These are phyloP conservation scores for Ursus arctos DNA, from an alignment of 2,113 vertebrate genomes.

Conservation along the genomic window DNA sequence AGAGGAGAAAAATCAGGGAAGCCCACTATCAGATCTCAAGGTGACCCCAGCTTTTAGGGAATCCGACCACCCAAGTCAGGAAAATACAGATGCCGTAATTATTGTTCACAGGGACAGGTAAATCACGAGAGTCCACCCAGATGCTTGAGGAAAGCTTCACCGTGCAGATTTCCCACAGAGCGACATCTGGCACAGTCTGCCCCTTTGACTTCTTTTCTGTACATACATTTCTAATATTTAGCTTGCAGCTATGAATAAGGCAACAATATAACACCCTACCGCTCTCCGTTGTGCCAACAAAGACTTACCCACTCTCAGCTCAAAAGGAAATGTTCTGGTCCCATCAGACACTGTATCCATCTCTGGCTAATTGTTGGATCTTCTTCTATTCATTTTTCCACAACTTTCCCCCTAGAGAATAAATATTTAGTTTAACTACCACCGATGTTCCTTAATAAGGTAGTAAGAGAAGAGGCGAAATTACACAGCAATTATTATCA, in stretches of 20 bases:
- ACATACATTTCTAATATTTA: neutral
- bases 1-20: neutral
- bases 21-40: neutral
- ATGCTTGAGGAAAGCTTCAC: neutral
- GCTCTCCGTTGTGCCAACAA: neutral
- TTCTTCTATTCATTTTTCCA: neutral
- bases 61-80: neutral
- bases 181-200: fast-evolving
- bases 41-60: neutral
- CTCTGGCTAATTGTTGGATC: neutral
- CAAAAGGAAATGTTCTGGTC: neutral
- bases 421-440: neutral
- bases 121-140: neutral
- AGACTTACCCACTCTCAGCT: neutral
- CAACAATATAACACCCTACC: neutral
- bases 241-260: neutral
- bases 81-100: neutral
- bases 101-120: too few species aligned
- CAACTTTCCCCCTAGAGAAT: neutral
- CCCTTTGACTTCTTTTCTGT: neutral
- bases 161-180: fast-evolving
- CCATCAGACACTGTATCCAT: neutral
- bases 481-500: neutral
- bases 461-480: neutral
- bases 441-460: neutral